These are phyloP conservation scores for Melanophora roralis DNA, from an alignment of 2,888 invertebrate genomes.

Conservation along the genomic window DNA sequence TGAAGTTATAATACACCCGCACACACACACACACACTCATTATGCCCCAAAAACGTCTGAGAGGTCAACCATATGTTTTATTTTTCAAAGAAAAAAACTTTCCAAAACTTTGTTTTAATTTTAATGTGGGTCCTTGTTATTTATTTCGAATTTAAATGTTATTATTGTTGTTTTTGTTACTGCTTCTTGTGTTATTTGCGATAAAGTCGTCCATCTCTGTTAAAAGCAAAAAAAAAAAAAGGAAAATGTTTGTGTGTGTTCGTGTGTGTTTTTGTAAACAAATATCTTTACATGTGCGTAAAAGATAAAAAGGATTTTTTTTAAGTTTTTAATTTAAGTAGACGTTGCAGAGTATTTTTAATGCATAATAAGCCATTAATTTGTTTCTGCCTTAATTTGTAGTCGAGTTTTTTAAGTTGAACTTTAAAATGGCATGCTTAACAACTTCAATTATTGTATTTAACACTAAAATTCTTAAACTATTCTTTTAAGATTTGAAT, in stretches of 20 bases:
- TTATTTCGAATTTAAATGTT: conserved; percentile 25
- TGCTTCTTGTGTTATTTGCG: conserved; percentile 36
- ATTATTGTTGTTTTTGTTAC: conserved; percentile 17
- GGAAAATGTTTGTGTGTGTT: conserved; percentile 20
- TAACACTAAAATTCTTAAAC: neutral
- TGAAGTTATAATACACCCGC: neutral
- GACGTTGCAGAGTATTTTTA: conserved; percentile 34
- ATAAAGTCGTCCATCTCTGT: conserved; percentile 47
- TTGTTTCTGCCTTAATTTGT: neutral
- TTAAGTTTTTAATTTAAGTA: conserved; percentile 47
- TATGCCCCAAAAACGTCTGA: conserved; percentile 23
- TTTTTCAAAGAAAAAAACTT: neutral
- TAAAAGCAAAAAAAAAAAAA: conserved; percentile 3
- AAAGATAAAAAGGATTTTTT: conserved; percentile 65
- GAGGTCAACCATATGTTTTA: conserved; percentile 56
- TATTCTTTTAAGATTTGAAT: conserved; percentile 15
- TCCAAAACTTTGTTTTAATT: conserved; percentile 51
- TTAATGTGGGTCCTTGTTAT: conserved; percentile 58
- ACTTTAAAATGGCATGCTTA: conserved; percentile 51
- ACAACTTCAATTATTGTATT: conserved; percentile 48
- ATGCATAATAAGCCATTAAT: conserved; percentile 21
- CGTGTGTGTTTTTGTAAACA: conserved; percentile 32
- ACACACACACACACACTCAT: neutral
- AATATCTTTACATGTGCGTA: conserved; percentile 56
- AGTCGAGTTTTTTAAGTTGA: conserved; percentile 27